phyloP scores from a whole-genome alignment of 2,888 invertebrate species.

The Balanococcus diminutus region DNA sequence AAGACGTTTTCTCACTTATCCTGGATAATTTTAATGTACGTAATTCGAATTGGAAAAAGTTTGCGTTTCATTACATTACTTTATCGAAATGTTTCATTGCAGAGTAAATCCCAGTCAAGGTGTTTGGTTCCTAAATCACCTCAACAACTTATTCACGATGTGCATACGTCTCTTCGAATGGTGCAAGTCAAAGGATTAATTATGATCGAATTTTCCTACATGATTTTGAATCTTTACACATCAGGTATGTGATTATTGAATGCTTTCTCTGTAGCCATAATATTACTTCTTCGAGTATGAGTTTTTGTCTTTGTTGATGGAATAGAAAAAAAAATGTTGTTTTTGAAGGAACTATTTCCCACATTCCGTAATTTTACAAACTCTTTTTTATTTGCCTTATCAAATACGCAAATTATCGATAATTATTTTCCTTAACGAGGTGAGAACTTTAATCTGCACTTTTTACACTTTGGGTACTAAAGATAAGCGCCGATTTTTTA shows the following conservation, averaged over 20 bases:
- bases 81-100: not conserved
- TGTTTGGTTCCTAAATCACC: slow-evolving; percentile 67
- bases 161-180: slow-evolving; percentile 79
- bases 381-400: not conserved
- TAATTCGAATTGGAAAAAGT: not conserved
- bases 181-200: slow-evolving; percentile 86
- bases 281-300: too few species aligned
- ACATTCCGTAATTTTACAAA: not conserved
- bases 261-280: not conserved
- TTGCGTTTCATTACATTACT: not conserved
- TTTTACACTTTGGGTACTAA: not conserved
- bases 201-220: slow-evolving; percentile 90
- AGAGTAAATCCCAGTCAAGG: slow-evolving; percentile 32
- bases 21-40: slow-evolving; percentile 49
- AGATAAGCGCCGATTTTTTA: too few species aligned
- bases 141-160: slow-evolving; percentile 80
- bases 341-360: not conserved
- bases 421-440: not conserved
- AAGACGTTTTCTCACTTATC: slow-evolving; percentile 36
- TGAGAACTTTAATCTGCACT: not conserved
- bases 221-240: slow-evolving; percentile 77
- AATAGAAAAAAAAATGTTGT: not conserved
- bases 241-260: slow-evolving; percentile 67
- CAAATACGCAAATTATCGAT: not conserved
- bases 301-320: not conserved